A percentile compares a stretch with the other conserved stretches of the same genome.
phyloP scores from a whole-genome alignment of 2,113 vertebrate genomes.

The Eidolon helvum region DNA sequence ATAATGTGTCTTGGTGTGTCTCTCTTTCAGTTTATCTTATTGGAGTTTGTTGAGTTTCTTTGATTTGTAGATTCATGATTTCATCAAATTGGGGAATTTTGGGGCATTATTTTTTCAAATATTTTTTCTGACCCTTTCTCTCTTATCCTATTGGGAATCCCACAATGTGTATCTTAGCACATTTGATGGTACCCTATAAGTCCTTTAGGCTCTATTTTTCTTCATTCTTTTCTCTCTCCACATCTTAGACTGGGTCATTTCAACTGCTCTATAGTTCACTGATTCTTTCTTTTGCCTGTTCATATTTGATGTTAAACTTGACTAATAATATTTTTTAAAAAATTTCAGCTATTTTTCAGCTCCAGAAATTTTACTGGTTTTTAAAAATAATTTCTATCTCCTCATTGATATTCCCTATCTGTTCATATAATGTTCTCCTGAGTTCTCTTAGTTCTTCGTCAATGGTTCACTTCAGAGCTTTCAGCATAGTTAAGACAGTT shows the following conservation, averaged over 20 bases:
- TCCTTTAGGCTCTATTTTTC: not conserved
- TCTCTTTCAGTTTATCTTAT: not conserved
- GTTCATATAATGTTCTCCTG: not conserved
- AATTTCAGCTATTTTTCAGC: not conserved
- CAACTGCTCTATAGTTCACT: not conserved
- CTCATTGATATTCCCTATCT: not conserved
- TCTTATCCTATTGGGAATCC: not conserved
- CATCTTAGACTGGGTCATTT: not conserved
- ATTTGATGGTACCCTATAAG: not conserved
- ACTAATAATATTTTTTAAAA: not conserved
- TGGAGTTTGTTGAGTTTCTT: not conserved
- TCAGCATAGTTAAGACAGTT: not conserved
- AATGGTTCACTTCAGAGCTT: not conserved
- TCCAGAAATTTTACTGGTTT: not conserved
- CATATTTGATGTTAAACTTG: not conserved
- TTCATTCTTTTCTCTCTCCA: not conserved
- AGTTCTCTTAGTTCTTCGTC: not conserved
- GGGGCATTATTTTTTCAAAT: not conserved
- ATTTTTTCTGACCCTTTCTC: not conserved
- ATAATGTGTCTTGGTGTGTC: not conserved
- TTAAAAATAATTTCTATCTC: not conserved
- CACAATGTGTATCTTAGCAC: not conserved
- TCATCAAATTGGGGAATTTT: not conserved
- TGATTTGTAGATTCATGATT: not conserved
- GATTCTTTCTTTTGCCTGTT: not conserved